Evolutionary conservation across 2,888 invertebrate species (phyloP).

Genomic region (Tiliacea citrago): DNA sequence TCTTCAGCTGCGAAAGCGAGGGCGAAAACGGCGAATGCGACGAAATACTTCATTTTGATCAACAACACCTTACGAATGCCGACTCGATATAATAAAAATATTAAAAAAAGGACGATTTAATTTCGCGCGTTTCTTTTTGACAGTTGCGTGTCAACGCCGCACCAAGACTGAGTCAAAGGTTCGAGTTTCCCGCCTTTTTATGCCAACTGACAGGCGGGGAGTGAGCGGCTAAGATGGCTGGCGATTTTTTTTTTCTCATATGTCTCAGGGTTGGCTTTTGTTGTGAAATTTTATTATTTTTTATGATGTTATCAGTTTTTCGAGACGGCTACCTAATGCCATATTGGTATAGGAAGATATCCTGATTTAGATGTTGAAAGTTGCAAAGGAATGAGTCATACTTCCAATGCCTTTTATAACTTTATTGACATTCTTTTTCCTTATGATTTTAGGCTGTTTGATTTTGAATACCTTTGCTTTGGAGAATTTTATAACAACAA

Average conservation of each 20-base stretch:
- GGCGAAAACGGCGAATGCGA: constrained; percentile 88
- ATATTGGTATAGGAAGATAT: constrained; percentile 35
- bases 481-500: neutral
- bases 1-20: constrained; percentile 90
- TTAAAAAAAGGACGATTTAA: constrained; percentile 71
- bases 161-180: constrained; percentile 83
- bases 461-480: neutral
- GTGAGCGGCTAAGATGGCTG: constrained; percentile 79
- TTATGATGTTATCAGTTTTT: constrained; percentile 63
- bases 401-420: neutral
- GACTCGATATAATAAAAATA: constrained; percentile 71
- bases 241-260: constrained; percentile 65
- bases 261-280: constrained; percentile 78
- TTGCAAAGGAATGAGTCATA: constrained; percentile 25
- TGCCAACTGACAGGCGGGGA: constrained; percentile 79
- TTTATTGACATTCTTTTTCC: constrained; percentile 21
- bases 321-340: constrained; percentile 32
- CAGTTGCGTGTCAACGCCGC: constrained; percentile 78
- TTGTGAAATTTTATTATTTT: constrained; percentile 77
- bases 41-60: constrained; percentile 90
- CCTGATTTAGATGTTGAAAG: constrained; percentile 36
- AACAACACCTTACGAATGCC: constrained; percentile 74
- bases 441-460: constrained; percentile 6
- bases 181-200: constrained; percentile 83
- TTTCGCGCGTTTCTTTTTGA: constrained; percentile 78